These are phyloP conservation scores for Poeciliopsis infans DNA, from an alignment of 2,797 vertebrate genomes.

Conservation along the genomic window DNA sequence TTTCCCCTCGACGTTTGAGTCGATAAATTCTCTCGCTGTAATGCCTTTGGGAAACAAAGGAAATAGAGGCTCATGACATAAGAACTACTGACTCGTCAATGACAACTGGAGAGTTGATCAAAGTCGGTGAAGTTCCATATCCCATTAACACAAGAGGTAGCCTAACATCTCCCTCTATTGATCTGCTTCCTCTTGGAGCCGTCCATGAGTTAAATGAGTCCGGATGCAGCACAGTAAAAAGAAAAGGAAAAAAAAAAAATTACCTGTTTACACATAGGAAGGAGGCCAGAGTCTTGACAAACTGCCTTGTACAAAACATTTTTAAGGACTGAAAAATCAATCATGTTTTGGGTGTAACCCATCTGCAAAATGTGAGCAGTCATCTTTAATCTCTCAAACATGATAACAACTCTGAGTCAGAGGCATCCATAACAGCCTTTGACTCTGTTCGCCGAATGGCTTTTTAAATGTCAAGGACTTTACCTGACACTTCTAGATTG, in stretches of 20 bases:
- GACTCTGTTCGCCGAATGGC: conserved; percentile 71
- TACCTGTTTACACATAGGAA: conserved; percentile 24
- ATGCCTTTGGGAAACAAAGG: conserved; percentile 76
- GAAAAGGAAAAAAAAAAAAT: neutral
- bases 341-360: conserved; percentile 49
- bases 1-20: conserved; percentile 68
- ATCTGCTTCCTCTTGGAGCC: conserved; percentile 43
- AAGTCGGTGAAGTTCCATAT: conserved; percentile 56
- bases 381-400: conserved; percentile 75
- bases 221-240: conserved; percentile 32
- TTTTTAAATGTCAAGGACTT: conserved; percentile 85
- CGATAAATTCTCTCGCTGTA: conserved; percentile 83
- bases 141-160: conserved; percentile 54
- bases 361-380: conserved; percentile 53
- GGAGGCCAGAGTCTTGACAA: conserved; percentile 19
- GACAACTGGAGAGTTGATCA: conserved; percentile 64
- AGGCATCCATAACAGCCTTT: conserved; percentile 67
- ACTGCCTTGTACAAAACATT: conserved; percentile 39
- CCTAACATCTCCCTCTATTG: conserved; percentile 52
- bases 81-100: conserved; percentile 57
- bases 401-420: conserved; percentile 72
- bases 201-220: conserved; percentile 39
- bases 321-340: conserved; percentile 44
- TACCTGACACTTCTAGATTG: conserved; percentile 76
- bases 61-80: conserved; percentile 40